Evolutionary conservation across 2,797 vertebrate genomes (phyloP).

Genomic region (Tapera naevia): DNA sequence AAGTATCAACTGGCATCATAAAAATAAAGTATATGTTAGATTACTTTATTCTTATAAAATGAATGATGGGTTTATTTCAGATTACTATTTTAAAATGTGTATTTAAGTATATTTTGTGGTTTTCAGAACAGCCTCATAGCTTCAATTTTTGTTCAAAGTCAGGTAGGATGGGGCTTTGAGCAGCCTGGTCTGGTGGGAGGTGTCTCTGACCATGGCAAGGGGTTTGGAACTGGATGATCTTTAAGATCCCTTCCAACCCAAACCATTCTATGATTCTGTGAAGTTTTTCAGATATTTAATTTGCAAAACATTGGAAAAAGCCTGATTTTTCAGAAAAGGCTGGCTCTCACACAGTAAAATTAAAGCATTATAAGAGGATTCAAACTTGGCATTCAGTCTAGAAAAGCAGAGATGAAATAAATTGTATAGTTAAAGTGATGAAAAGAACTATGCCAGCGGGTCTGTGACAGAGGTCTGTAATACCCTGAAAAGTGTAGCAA

Average conservation of each 20-base stretch:
- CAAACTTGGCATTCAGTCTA: neutral
- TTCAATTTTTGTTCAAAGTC: too few species aligned
- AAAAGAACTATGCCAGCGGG: neutral
- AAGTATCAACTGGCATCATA: constrained; percentile 73
- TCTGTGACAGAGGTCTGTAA: neutral
- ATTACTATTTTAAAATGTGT: neutral
- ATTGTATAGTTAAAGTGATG: neutral
- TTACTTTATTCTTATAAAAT: constrained; percentile 58
- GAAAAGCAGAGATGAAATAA: neutral
- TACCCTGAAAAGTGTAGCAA: neutral
- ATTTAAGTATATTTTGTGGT: neutral
- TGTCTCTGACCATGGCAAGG: too few species aligned
- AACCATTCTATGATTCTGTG: too few species aligned
- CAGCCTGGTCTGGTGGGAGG: too few species aligned
- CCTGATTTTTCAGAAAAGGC: neutral
- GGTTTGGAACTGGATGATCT: too few species aligned
- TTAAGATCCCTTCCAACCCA: too few species aligned
- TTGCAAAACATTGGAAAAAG: neutral
- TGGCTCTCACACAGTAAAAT: neutral
- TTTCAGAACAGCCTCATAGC: neutral
- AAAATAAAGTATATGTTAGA: constrained; percentile 46
- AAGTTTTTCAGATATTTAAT: neutral
- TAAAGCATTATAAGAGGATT: neutral
- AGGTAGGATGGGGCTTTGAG: too few species aligned
- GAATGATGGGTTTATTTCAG: neutral